Base-by-base conservation (phyloP, 2,113 vertebrate genomes). In the Bubalus kerabau region DNA sequence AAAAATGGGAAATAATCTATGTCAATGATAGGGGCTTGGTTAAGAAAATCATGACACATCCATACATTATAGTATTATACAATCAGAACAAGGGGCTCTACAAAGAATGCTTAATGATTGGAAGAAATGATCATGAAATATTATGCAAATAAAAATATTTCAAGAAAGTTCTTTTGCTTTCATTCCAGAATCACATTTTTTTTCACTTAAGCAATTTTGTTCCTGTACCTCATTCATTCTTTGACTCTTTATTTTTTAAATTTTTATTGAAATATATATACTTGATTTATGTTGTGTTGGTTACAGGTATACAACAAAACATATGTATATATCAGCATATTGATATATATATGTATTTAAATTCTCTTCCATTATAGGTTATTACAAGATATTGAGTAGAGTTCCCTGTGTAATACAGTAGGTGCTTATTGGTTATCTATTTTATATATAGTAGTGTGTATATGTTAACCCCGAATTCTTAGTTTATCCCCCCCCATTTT, bases 111-210 rank as follows among this genome's bases (percentile, higher is more conserved):
- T 96, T 87, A 67, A 88, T 85, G 40, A 94, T 50, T 92, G n/a
- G 81, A 92, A 96, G 62, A 92, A 94, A 90, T 82, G 52, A 91
- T 94, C 85, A 67, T 97, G 84, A 98, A 95, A 64, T 95, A 97
- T 88, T 94, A 95, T 82, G 48, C 88, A 97, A 92, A 94, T 97
- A 91, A 98, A 97, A 96, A 67, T 94, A 95, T 94, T 95, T 97
- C 52, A 90, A 95, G 74, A 40, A 97, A 92, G 23, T 82, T 92
- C 83, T 60, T 81, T 81, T 52, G 17, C 1, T 81, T 81, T 81
- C 48, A 32, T 81, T 32, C 16, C 78, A 52, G 30, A 52, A 81
- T 32, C 46, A 50, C 46, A 32, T 80, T 17, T 80, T 80, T 28
- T 50, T 32, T 8, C 46, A 52, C 28, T 28, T 32, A 81, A 81